Base-by-base conservation (phyloP, 2,888 invertebrate genomes). In the Andrena chrysosceles region DNA sequence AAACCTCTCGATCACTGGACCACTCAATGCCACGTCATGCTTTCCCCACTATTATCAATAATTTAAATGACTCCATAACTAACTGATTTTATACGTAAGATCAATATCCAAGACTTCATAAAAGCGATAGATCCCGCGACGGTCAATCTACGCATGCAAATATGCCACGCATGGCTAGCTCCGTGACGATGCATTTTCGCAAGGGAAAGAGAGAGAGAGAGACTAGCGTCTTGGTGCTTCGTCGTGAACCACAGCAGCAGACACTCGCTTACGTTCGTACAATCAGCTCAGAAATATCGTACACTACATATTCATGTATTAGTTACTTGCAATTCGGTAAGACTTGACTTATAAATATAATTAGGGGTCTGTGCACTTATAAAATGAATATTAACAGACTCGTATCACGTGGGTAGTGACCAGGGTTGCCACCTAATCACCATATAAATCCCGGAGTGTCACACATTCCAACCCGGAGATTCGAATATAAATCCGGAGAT, bases 111-210 rank as follows among this genome's bases (percentile, higher is more conserved):
- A 29, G 54, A 54, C 54, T 26, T 26, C 13, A 42, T 67, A 56
- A 73, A 69, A 26, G 56, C 26, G 8, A 35, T 26, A 35, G 20
- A 73, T 67, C 29, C 67, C 42, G 29, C 29, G 13, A 20, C n/a
- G 42, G 54, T 67, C 52, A 77, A 80, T 80, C 70, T 68, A 33
- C 59, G 77, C 62, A 71, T 77, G 80, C 80, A 71, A 80, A 80
- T 80, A 52, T 29, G 26, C 48, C 54, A 66, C 26, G 54, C 31
- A 62, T 42, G 66, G 52, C 60, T 66, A 80, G 48, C 48, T 71
- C 35, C 67, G 48, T 67, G 70, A 71, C 67, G 80, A 16, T 80
- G 71, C 71, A 67, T 67, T 70, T 80, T 35, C 59, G 33, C 35
- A 35, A 56, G 20, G 7, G 42, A 60, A 42, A 23, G 26, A 35